Conservation (phyloP, 2,888 invertebrate genomes). For the Amphiduros pacificus region DNA sequence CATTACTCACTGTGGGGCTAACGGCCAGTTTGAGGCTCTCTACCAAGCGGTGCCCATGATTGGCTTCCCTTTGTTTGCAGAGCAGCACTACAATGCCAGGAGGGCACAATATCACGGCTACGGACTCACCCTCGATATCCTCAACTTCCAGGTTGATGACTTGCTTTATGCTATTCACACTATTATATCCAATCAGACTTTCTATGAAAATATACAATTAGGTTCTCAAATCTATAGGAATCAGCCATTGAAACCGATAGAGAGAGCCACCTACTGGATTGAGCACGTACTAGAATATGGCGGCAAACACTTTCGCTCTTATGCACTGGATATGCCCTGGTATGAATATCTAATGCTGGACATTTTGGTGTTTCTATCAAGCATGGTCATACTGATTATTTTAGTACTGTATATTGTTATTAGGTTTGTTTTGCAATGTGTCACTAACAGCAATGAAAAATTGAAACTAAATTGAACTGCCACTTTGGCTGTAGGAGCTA, state of each 20-base stretch:
- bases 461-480: no score
- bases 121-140: conserved; percentile 4
- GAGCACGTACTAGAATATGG: conserved; percentile 42
- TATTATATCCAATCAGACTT: conserved; percentile 25
- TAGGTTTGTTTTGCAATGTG: no score
- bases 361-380: conserved; percentile 7
- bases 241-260: conserved; percentile 25
- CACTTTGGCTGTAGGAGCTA: no score
- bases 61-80: conserved; percentile 32
- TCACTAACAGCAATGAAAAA: no score
- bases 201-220: conserved; percentile 22
- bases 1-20: conserved; percentile 37
- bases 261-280: conserved; percentile 38
- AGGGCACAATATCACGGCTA: conserved; percentile 28
- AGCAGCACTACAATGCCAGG: conserved; percentile 33
- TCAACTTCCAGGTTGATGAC: conserved; percentile 21
- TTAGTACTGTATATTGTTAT: neutral
- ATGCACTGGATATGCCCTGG: conserved; percentile 33
- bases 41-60: conserved; percentile 38
- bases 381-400: neutral
- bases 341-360: conserved; percentile 38
- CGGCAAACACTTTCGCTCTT: conserved; percentile 34
- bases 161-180: conserved; percentile 24
- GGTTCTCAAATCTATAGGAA: conserved; percentile 29
- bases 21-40: conserved; percentile 35